These are phyloP conservation scores for Oscheius sp. DNA, from an alignment of 2,888 invertebrate species.

Conservation along the genomic window DNA sequence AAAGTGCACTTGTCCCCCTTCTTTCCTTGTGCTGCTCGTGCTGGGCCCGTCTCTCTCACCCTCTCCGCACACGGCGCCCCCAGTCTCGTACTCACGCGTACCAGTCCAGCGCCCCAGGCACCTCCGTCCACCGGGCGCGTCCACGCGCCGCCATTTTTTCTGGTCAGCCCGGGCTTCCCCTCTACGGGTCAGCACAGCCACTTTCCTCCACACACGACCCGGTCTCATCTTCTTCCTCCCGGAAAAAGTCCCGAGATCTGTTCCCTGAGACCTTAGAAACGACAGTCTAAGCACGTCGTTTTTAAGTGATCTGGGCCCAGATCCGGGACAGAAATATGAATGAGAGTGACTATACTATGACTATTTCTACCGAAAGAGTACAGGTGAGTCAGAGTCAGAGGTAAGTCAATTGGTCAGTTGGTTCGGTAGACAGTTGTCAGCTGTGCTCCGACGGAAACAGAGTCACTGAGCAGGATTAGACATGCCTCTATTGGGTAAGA, in stretches of 20 bases:
- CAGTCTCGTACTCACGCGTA: constrained; percentile 35
- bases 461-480: too few species aligned
- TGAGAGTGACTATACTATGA: neutral
- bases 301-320: constrained; percentile 39
- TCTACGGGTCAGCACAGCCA: neutral
- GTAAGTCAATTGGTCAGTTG: too few species aligned
- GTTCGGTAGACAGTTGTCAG: too few species aligned
- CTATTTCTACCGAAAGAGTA: too few species aligned
- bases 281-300: constrained; percentile 27
- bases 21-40: constrained; percentile 1
- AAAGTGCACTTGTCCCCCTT: too few species aligned
- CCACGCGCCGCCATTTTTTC: constrained; percentile 38
- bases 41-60: neutral
- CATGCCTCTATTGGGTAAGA: too few species aligned
- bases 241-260: constrained; percentile 34
- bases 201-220: neutral
- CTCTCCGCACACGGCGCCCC: neutral
- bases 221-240: neutral
- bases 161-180: constrained; percentile 7
- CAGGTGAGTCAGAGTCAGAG: too few species aligned
- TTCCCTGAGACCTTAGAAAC: constrained; percentile 61
- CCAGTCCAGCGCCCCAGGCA: constrained; percentile 38
- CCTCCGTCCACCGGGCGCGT: constrained; percentile 33
- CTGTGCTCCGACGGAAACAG: too few species aligned
- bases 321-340: neutral